Conservation (phyloP, 2,797 vertebrate genomes). For the Pseudopleuronectes americanus region DNA sequence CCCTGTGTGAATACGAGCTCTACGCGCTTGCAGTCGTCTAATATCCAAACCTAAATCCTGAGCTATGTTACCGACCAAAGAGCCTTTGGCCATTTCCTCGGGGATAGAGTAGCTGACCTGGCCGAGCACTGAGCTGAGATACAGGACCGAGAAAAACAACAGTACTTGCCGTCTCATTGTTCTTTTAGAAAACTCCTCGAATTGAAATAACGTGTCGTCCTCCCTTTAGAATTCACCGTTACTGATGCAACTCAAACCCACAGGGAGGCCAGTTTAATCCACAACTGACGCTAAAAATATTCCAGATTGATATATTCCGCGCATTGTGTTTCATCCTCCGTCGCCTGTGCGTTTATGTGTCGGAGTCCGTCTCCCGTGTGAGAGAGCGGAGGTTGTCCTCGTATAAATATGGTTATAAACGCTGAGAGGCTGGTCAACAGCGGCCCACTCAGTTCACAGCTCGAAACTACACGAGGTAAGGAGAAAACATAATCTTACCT, state of each 20-base stretch:
- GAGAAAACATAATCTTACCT: background rate
- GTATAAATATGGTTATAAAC: slow-evolving; percentile 17
- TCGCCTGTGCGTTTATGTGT: background rate
- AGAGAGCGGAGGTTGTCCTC: slow-evolving; percentile 15
- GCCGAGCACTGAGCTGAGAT: slow-evolving; percentile 39
- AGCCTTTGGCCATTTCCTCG: slow-evolving; percentile 80
- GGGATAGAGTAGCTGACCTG: slow-evolving; percentile 80
- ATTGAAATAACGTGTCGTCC: background rate
- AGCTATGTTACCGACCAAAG: slow-evolving; percentile 75
- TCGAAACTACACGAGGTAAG: slow-evolving; percentile 24
- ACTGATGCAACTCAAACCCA: background rate
- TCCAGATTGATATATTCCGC: slow-evolving; percentile 12
- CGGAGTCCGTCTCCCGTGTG: background rate
- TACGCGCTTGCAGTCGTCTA: slow-evolving; percentile 65
- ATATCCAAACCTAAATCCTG: slow-evolving; percentile 77
- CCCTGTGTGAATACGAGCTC: slow-evolving; percentile 70
- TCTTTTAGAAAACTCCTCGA: slow-evolving; percentile 9
- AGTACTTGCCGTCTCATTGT: slow-evolving; percentile 72
- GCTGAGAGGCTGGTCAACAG: slow-evolving; percentile 65
- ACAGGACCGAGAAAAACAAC: slow-evolving; percentile 55
- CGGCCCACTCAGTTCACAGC: slow-evolving; percentile 73
- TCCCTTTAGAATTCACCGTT: background rate
- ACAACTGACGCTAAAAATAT: background rate
- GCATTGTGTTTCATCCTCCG: background rate
- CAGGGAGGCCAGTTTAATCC: background rate